Conservation (phyloP, 2,113 vertebrate species). For the Podarcis muralis region DNA sequence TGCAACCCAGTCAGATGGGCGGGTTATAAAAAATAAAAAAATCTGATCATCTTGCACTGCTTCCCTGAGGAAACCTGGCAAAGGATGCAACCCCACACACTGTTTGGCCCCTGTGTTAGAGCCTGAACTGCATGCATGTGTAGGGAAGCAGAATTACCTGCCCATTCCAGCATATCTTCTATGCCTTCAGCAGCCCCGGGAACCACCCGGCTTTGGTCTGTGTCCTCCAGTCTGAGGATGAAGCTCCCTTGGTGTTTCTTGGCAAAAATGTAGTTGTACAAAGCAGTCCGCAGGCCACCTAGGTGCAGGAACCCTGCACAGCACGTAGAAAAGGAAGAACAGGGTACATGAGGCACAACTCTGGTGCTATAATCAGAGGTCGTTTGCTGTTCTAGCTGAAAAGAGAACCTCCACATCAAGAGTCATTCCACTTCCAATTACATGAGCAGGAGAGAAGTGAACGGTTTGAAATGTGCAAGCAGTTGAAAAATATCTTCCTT, state of each 20-base stretch:
- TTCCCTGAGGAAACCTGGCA: too few species aligned
- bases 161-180: slow-evolving; percentile 92
- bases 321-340: rapidly evolving
- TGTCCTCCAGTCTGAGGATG: slow-evolving; percentile 92
- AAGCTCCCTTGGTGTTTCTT: slow-evolving; percentile 87
- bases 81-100: too few species aligned
- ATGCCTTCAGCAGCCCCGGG: slow-evolving; percentile 86
- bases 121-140: too few species aligned
- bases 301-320: slow-evolving; percentile 89
- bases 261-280: slow-evolving; percentile 96
- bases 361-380: background rate
- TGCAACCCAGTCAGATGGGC: too few species aligned
- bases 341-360: background rate
- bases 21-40: too few species aligned
- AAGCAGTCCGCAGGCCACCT: slow-evolving; percentile 91
- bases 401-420: background rate
- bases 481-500: background rate
- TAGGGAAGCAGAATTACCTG: slow-evolving; percentile 76
- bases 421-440: background rate
- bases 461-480: background rate
- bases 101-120: too few species aligned
- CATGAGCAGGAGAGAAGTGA: background rate
- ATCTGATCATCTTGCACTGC: too few species aligned
- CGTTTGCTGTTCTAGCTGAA: background rate
- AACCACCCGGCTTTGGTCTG: slow-evolving; percentile 87